Evolutionary conservation across 64 coral and sea anemone species (phyloP).

Genomic region (Stichodactyla helianthus): DNA sequence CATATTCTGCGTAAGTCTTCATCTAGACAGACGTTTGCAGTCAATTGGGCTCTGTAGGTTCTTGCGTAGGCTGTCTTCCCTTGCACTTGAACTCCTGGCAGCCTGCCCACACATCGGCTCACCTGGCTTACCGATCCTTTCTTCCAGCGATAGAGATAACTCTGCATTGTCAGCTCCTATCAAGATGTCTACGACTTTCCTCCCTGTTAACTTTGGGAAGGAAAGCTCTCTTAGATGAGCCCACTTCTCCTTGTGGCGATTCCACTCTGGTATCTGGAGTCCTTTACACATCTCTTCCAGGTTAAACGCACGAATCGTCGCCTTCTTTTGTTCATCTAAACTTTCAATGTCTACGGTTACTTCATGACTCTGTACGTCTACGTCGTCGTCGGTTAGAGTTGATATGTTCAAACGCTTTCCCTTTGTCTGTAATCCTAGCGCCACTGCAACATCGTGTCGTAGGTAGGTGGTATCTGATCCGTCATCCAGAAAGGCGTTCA

Average conservation of each 20-base stretch:
- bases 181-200: conserved; percentile 19
- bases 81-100: background rate
- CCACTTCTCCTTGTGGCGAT: conserved; percentile 10
- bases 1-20: conserved; percentile 2
- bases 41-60: background rate
- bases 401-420: background rate
- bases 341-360: background rate
- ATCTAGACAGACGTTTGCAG: background rate
- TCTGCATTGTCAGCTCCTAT: conserved; percentile 34
- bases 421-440: background rate
- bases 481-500: conserved; percentile 24
- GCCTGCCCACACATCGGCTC: conserved; percentile 12
- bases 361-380: background rate
- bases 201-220: conserved; percentile 15
- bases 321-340: conserved; percentile 6
- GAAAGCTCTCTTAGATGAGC: background rate
- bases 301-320: background rate
- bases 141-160: conserved; percentile 19
- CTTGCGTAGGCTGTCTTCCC: background rate
- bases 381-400: background rate
- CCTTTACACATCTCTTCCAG: conserved; percentile 8
- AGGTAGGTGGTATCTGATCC: conserved; percentile 25
- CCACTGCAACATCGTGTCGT: background rate
- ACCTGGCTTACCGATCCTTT: conserved; percentile 5
- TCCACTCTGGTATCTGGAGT: conserved; percentile 28